Percentiles rank a stretch among this genome's conserved stretches.
phyloP scores from a whole-genome alignment of 2,888 invertebrate species.

The Drosophila bunnanda region DNA sequence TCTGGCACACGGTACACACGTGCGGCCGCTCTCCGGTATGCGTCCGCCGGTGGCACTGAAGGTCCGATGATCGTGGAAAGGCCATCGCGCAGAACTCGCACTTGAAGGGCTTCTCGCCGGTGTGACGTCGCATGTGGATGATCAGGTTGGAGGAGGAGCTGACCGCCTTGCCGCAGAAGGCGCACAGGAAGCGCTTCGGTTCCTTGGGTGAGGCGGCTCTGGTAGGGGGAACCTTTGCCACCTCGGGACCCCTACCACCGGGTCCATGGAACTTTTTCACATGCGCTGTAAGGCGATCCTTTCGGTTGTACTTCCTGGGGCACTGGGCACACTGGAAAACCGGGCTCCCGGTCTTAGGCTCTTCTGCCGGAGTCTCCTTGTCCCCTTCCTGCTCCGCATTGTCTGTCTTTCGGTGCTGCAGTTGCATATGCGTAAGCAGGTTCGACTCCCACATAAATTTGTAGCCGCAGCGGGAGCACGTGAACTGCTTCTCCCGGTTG shows the following conservation, averaged over 20 bases:
- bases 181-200: constrained; percentile 86
- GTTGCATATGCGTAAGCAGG: constrained; percentile 72
- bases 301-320: constrained; percentile 82
- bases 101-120: constrained; percentile 88
- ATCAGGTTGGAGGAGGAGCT: constrained; percentile 87
- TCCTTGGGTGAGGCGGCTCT: constrained; percentile 43
- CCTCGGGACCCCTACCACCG: neutral
- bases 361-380: constrained; percentile 7
- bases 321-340: constrained; percentile 80
- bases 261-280: constrained; percentile 74
- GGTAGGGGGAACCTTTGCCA: constrained; percentile 4
- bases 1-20: constrained; percentile 80
- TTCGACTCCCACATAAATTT: constrained; percentile 84
- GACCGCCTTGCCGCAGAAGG: constrained; percentile 87
- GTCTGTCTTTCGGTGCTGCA: constrained; percentile 57
- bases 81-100: constrained; percentile 88
- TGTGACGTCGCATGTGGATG: constrained; percentile 89
- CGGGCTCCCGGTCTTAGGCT: constrained; percentile 41
- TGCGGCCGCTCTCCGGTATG: constrained; percentile 88
- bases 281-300: constrained; percentile 81
- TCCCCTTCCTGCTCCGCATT: constrained; percentile 29
- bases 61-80: constrained; percentile 87
- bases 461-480: constrained; percentile 78
- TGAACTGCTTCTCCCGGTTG: constrained; percentile 77
- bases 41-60: constrained; percentile 87